Evolutionary conservation across 2,888 invertebrate genomes (phyloP).

Genomic region (Cotesia congregata): DNA sequence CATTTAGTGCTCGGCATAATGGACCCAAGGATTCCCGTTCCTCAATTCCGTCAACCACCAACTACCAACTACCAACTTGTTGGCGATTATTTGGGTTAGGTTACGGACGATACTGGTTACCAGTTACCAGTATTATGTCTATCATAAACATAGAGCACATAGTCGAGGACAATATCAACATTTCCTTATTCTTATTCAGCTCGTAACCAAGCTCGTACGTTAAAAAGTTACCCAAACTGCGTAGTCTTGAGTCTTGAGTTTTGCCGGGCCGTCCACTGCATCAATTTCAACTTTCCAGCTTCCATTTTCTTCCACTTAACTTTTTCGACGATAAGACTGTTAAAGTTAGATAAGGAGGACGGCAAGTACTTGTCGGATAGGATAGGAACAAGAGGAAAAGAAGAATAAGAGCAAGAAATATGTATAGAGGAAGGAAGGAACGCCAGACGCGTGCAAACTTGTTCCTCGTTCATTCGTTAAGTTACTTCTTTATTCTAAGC

Average conservation of each 20-base stretch:
- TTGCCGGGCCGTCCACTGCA: constrained; percentile 60
- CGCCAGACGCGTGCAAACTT: constrained; percentile 57
- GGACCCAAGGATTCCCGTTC: constrained; percentile 30
- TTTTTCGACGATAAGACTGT: constrained; percentile 61
- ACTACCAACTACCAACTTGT: constrained; percentile 22
- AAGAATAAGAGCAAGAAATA: constrained; percentile 43
- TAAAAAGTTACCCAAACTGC: constrained; percentile 36
- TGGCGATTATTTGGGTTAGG: constrained; percentile 25
- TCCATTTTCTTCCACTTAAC: constrained; percentile 69
- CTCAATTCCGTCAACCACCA: neutral
- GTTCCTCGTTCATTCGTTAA: constrained; percentile 65
- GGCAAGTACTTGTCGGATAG: constrained; percentile 5
- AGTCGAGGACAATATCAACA: neutral
- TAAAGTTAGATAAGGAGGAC: neutral
- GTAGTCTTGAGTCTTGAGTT: constrained; percentile 21
- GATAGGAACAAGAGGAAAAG: constrained; percentile 26
- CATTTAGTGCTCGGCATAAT: constrained; percentile 47
- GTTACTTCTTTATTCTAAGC: constrained; percentile 33
- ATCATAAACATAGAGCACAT: constrained; percentile 1
- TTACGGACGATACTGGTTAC: constrained; percentile 16
- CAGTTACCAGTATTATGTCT: neutral
- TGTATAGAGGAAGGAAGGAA: constrained; percentile 40
- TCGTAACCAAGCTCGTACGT: constrained; percentile 38
- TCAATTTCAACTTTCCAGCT: constrained; percentile 64
- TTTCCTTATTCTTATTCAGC: constrained; percentile 38